Evolutionary conservation across 2,113 vertebrate species (phyloP).

Genomic region (Numida meleagris): DNA sequence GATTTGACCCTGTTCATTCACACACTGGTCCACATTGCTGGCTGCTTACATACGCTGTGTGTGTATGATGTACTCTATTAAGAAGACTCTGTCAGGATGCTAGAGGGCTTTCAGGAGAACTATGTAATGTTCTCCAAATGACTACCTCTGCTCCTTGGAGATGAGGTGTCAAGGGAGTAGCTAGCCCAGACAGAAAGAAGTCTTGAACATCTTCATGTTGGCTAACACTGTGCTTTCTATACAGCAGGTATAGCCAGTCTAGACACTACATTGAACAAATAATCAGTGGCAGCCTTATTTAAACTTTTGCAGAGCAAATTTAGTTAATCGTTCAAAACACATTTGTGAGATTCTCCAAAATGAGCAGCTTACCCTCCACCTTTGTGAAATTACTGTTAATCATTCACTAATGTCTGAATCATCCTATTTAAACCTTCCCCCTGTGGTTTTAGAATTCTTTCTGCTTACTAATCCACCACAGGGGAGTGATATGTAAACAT

Average conservation of each 20-base stretch:
- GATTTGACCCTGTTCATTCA: neutral
- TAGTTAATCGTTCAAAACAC: constrained; percentile 73
- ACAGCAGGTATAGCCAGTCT: neutral
- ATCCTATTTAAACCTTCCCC: constrained; percentile 69
- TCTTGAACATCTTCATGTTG: neutral
- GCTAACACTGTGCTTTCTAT: neutral
- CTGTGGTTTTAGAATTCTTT: constrained; percentile 69
- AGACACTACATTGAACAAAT: neutral
- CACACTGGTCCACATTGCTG: neutral
- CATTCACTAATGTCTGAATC: constrained; percentile 74
- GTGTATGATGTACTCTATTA: neutral
- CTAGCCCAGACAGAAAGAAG: neutral
- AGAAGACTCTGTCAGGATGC: neutral
- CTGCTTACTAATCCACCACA: constrained; percentile 68
- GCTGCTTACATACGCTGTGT: accelerated
- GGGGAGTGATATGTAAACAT: constrained; percentile 68
- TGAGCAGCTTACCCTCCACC: constrained; percentile 69
- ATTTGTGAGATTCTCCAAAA: constrained; percentile 71
- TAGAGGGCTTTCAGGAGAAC: neutral
- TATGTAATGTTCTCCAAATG: neutral
- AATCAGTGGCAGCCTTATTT: constrained; percentile 32
- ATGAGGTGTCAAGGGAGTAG: neutral
- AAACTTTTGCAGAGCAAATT: constrained; percentile 53
- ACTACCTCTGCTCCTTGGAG: neutral
- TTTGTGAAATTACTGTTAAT: constrained; percentile 76